A percentile compares a stretch with the other conserved stretches of the same genome.
Conservation (phyloP, 1,140 invertebrate species). For the Drosophila parvula region DNA sequence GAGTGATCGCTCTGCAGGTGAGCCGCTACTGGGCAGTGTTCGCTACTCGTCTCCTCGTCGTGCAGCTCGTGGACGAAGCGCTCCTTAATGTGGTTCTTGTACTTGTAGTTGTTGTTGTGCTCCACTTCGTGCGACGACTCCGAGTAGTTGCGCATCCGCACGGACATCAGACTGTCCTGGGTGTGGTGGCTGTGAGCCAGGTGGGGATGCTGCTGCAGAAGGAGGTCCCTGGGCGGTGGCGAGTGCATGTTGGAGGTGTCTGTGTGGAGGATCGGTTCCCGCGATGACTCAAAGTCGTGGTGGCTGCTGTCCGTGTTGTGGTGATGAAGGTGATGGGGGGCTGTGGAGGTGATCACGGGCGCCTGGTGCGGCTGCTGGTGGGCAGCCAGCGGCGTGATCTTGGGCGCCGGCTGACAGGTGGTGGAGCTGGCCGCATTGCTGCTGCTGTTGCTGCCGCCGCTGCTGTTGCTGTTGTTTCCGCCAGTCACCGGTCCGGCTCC, state of each 20-base stretch:
- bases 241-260: conserved; percentile 83
- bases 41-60: conserved; percentile 80
- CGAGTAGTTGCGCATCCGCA: conserved; percentile 80
- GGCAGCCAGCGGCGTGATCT: conserved; percentile 30
- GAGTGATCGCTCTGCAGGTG: conserved; percentile 78
- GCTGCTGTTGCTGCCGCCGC: conserved; percentile 49
- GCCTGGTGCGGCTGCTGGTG: conserved; percentile 78
- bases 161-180: conserved; percentile 61
- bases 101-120: conserved; percentile 91
- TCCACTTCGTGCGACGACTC: conserved; percentile 85
- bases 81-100: conserved; percentile 97
- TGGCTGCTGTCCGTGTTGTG: conserved; percentile 80
- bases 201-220: conserved; percentile 66
- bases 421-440: conserved; percentile 69
- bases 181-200: conserved; percentile 69
- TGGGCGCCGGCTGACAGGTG: conserved; percentile 38
- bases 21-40: conserved; percentile 61
- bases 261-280: conserved; percentile 74
- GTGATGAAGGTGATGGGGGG: conserved; percentile 71
- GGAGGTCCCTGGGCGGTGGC: conserved; percentile 72
- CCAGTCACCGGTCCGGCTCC: conserved; percentile 22
- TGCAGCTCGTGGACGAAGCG: conserved; percentile 87
- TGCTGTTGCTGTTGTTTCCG: conserved; percentile 41
- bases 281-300: conserved; percentile 81
- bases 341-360: conserved; percentile 79